Evolutionary conservation across 2,888 invertebrate genomes (phyloP), one percentile per base, ranked within the genome.

Genomic region (Gymnoscelis rufifasciata): DNA sequence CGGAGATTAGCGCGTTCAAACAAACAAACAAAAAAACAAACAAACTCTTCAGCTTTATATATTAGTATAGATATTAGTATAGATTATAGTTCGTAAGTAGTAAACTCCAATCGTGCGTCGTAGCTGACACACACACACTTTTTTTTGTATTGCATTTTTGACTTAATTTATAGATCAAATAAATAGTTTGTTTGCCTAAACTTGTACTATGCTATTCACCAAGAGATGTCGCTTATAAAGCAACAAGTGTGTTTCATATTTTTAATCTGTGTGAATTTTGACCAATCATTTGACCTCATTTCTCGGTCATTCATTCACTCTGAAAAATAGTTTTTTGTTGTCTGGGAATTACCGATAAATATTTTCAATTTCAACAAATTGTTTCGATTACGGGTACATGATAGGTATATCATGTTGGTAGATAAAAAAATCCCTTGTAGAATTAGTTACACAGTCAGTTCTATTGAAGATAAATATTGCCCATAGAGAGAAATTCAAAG

Each of bases 261-360:
- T 27, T 12, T 26, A 26, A 15, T 41, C 27, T 42, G 27, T 42
- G 24, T 33, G 14, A 2, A 15, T 19, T 10, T 7, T 15, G 8
- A 11, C 14, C 5, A n/a, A 24, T 15, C 27, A 27, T 12, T 28
- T 12, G 33, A 12, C 7, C 7, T 37, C 4, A 23, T 26, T 26
- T 2, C 14, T 6, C 14, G 10, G 24, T 12, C 23, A 35, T 11
- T 48, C 26, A 43, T 46, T 49, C 39, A 37, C 41, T 45, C 6
- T 29, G 23, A 5, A 19, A 19, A 19, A 19, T 39, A 41, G 24
- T 56, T 51, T 51, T 66, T 66, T 68, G 62, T 68, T 58, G 48
- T 43, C 44, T 19, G 68, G 68, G 69, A 64, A 58, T 67, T 52
- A 66, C 70, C 68, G 60, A 57, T 54, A 60, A 63, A 49, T 67